Evolutionary conservation across 2,797 vertebrate genomes (phyloP), one percentile per base, ranked within the genome.

Genomic region (Rhinophrynus dorsalis): DNA sequence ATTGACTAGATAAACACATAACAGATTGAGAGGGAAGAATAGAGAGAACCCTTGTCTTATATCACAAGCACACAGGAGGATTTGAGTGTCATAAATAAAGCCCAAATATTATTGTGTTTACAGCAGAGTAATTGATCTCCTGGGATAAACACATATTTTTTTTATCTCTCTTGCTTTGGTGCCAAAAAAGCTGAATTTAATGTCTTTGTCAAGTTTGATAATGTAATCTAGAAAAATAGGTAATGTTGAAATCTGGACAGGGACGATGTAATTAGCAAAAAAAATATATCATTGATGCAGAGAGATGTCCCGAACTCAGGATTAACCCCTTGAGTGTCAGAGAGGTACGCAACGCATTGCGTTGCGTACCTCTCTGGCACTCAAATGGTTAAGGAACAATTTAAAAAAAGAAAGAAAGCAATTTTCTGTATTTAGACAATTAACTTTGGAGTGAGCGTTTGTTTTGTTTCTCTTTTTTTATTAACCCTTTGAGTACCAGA

Each of bases 1-100:
- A 72, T 72, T 65, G 69, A 51, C 69, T 54, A 37, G 57, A 69
- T 69, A 69, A 69, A 61, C 56, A 52, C 2, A 26, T 4, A 68
- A 51, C 66, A 68, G 66, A 68, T 68, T 68, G 66, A 51, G 57
- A 54, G 44, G 54, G 51, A 44, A 23, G 48, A 33, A 59, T 24
- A 44, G 50, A 56, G 60, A 51, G 33, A 17, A 23, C 60, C 65
- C 35, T 60, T 57, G 52, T 48, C 44, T 63, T 33, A 54, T 68
- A 51, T 68, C 67, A 60, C 52, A 23, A 9, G 18, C 54, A 38
- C 44, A 29, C 69, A 52, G 61, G 61, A 72, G 52, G 68, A 65
- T 58, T 42, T 13, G 51, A 61, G 47, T 59, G 69, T 59, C 61
- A 66, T 51, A 52, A 66, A 65, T 65, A 66, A 66, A 59, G 23